Evolutionary conservation across 2,888 invertebrate genomes (phyloP).

Genomic region (Cerastis leucographa): DNA sequence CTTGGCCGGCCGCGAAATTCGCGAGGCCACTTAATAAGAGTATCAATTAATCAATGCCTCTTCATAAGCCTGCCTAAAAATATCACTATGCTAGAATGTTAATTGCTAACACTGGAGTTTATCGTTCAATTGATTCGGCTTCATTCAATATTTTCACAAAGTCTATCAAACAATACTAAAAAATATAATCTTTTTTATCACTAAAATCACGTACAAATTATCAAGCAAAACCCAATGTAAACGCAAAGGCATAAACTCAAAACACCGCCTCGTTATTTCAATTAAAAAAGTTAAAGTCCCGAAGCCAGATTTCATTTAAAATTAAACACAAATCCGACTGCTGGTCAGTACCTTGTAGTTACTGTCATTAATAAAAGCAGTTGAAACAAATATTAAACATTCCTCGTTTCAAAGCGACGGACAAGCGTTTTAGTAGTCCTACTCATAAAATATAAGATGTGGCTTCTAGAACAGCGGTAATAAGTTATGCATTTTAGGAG

Average conservation of each 20-base stretch:
- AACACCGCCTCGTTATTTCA: constrained; percentile 40
- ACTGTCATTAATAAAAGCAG: constrained; percentile 69
- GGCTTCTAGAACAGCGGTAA: constrained; percentile 45
- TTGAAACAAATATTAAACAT: constrained; percentile 74
- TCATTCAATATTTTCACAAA: not conserved
- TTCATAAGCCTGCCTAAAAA: not conserved
- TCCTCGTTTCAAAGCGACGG: constrained; percentile 68
- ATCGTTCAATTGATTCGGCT: not conserved
- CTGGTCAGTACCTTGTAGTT: constrained; percentile 33
- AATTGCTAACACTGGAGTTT: not conserved
- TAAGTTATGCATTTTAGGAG: not conserved
- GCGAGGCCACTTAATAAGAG: not conserved
- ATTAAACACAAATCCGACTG: constrained; percentile 61
- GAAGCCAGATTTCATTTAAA: constrained; percentile 60
- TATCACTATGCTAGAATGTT: not conserved
- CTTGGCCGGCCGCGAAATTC: too few relatives aligned
- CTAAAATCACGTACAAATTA: not conserved
- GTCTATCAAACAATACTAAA: not conserved
- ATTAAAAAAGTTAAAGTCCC: constrained; percentile 50
- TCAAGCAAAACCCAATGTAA: not conserved
- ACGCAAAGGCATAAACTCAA: not conserved
- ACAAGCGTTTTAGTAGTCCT: constrained; percentile 51
- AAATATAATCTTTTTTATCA: not conserved
- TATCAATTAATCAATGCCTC: not conserved
- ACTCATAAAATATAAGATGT: constrained; percentile 41